Percentiles rank a stretch among this genome's conserved stretches.
These are phyloP conservation scores for Zingel zingel DNA, from an alignment of 2,113 vertebrate species.

Conservation along the genomic window DNA sequence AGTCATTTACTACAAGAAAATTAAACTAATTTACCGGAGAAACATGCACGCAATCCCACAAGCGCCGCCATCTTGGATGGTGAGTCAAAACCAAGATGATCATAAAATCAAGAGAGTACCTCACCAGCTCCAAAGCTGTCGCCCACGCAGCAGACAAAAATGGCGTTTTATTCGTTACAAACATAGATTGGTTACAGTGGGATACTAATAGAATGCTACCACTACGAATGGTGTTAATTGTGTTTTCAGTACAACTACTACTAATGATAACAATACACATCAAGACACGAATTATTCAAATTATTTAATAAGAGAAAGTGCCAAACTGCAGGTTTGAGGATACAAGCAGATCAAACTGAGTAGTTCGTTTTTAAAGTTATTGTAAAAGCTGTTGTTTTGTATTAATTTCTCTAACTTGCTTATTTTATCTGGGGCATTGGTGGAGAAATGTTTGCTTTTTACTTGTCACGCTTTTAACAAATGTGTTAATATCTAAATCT, in stretches of 20 bases:
- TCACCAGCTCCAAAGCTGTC: not conserved
- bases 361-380: too few species aligned
- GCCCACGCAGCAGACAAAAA: not conserved
- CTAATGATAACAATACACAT: not conserved
- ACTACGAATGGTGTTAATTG: not conserved
- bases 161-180: too few species aligned
- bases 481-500: not conserved
- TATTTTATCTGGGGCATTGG: not conserved
- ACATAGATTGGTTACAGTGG: too few species aligned
- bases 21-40: slow-evolving; percentile 78
- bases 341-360: not conserved
- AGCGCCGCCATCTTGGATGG: slow-evolving; percentile 85
- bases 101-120: slow-evolving; percentile 12
- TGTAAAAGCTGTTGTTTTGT: too few species aligned
- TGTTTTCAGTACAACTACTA: too few species aligned
- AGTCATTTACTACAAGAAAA: fast-evolving
- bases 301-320: not conserved
- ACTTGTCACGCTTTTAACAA: not conserved
- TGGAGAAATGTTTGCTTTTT: not conserved
- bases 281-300: not conserved
- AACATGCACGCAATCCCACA: slow-evolving; percentile 81
- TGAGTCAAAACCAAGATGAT: slow-evolving; percentile 44
- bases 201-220: not conserved
- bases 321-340: not conserved
- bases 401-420: not conserved